A percentile compares a stretch with the other conserved stretches of the same genome.
Evolutionary conservation across 2,797 vertebrate genomes (phyloP).

Genomic region (Meda fulgida): DNA sequence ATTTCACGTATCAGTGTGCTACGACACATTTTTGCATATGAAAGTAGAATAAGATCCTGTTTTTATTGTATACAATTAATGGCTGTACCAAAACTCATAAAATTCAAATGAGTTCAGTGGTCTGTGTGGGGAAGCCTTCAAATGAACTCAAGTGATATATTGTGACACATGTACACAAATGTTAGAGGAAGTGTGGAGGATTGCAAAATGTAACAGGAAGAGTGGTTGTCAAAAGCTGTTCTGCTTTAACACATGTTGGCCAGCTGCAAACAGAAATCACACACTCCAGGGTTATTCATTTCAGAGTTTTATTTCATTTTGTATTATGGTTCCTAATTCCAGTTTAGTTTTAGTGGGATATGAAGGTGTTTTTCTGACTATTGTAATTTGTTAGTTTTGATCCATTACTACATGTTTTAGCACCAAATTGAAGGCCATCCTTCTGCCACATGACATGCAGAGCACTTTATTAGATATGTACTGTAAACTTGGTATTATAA

Average conservation of each 20-base stretch:
- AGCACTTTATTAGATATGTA: background rate
- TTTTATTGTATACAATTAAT: background rate
- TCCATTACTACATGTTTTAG: background rate
- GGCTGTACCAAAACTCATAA: background rate
- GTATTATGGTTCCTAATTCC: background rate
- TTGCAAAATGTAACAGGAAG: slow-evolving; percentile 75
- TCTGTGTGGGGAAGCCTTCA: slow-evolving; percentile 37
- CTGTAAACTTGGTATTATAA: background rate
- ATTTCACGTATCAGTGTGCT: background rate
- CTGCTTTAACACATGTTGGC: slow-evolving; percentile 61
- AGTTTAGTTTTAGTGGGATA: background rate
- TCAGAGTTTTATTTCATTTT: background rate
- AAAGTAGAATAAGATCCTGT: background rate
- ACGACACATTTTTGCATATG: background rate
- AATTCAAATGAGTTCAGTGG: slow-evolving; percentile 23
- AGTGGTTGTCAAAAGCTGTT: slow-evolving; percentile 56
- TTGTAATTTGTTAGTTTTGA: background rate
- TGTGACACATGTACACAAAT: background rate
- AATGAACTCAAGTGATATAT: background rate
- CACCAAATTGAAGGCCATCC: background rate
- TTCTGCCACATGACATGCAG: background rate
- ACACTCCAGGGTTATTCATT: background rate
- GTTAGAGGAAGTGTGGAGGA: slow-evolving; percentile 71
- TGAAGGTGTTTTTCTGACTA: background rate
- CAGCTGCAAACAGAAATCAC: slow-evolving; percentile 17